Percentiles rank a stretch among this genome's conserved stretches.
phyloP scores from a whole-genome alignment of 2,888 invertebrate species.

The Liodrosophila aerea region DNA sequence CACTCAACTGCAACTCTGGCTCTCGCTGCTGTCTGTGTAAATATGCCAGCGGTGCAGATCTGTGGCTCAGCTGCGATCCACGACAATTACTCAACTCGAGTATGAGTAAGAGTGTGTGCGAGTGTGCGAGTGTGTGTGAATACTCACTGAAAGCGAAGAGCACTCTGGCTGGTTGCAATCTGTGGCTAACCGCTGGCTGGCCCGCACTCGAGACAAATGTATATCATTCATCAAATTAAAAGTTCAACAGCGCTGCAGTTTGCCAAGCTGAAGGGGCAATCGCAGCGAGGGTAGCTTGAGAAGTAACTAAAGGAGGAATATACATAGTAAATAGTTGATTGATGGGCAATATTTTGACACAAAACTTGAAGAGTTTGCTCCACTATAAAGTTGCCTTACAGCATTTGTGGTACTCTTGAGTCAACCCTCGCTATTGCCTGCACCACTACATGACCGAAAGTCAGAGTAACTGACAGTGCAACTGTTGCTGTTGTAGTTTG shows the following conservation, averaged over 20 bases:
- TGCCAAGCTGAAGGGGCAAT: conserved; percentile 61
- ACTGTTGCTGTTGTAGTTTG: conserved; percentile 38
- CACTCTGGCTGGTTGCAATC: too few species aligned
- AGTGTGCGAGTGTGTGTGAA: conserved; percentile 8
- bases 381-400: too few species aligned
- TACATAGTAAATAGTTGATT: not conserved
- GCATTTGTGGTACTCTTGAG: not conserved
- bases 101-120: conserved; percentile 15
- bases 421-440: conserved; percentile 46
- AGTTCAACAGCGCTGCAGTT: conserved; percentile 66
- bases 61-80: conserved; percentile 56
- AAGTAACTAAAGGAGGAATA: not conserved
- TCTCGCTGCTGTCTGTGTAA: conserved; percentile 49
- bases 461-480: conserved; percentile 54
- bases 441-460: conserved; percentile 55
- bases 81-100: conserved; percentile 59
- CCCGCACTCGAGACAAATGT: conserved; percentile 75
- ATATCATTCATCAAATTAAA: conserved; percentile 78
- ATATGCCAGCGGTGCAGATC: conserved; percentile 61
- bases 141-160: too few species aligned
- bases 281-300: conserved; percentile 37
- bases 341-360: too few species aligned
- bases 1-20: conserved; percentile 15
- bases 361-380: too few species aligned
- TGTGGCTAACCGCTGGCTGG: conserved; percentile 46